Evolutionary conservation across 2,113 vertebrate species (phyloP), one percentile per base, ranked within the genome.

Genomic region (Machaerirhynchus nigripectus): DNA sequence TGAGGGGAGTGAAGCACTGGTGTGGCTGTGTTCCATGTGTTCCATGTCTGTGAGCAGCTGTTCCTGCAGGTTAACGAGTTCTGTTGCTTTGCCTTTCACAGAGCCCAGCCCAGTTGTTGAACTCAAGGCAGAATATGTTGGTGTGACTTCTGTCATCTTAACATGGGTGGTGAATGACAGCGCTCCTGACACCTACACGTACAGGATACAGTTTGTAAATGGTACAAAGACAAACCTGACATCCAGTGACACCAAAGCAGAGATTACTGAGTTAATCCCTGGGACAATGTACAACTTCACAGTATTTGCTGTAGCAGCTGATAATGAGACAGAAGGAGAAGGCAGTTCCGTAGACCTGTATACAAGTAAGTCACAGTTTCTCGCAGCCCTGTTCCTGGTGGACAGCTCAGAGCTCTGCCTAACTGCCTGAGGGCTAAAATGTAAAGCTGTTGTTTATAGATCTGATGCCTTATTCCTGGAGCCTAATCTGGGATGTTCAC

Each of bases 161-260:
- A 53, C 6, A 11, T 53, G 52, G 52, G 52, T 11, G 28, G 10
- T 18, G 52, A 53, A 30, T 30, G 52, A 53, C 52, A 53, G 4
- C 52, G 52, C 52, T 30, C 18, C 52, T 19, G 28, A 18, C 28
- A 14, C 42, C 49, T 90, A 83, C 65, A 64, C 6, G 0, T 92
- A 84, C 67, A 93, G 78, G 46, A 44, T 84, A 93, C 30, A 92
- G 53, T 2, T 76, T 70, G 19, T 1, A 8, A 17, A 3, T 7
- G 22, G 2, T 14, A 5, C 7, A 17, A 8, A 18, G 42, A 11
- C 39, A 40, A 10, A 11, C 13, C 2, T 35, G 73, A 69, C 1
- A 0, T 60, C 26, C 16, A 3, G 0, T 27, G 13, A 1, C 7
- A 14, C 5, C 0, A 0, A 6, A 61, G 2, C 1, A 2, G 56